These are phyloP conservation scores for Tor tambroides DNA, from an alignment of 2,113 vertebrate genomes.

Conservation along the genomic window DNA sequence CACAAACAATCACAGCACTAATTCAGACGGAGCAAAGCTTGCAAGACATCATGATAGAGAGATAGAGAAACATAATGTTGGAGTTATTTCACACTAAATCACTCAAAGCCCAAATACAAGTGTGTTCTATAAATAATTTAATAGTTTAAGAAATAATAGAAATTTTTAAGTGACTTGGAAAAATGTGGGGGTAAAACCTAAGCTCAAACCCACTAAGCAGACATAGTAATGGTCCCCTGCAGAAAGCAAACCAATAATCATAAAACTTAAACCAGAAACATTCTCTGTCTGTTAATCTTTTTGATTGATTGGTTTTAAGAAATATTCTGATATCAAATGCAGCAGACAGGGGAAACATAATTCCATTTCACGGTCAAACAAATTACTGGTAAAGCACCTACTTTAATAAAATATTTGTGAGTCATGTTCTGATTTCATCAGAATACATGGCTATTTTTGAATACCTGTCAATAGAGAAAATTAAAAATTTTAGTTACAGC, in stretches of 20 bases:
- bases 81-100: not conserved
- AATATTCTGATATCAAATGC: not conserved
- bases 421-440: not conserved
- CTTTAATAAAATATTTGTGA: not conserved
- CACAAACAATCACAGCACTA: not conserved
- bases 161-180: no score
- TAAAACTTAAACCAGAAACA: not conserved
- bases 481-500: not conserved
- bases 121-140: no score
- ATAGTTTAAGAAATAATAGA: no score
- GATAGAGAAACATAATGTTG: not conserved
- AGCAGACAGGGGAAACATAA: not conserved
- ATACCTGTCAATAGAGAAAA: not conserved
- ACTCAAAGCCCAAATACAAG: not conserved
- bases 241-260: not conserved
- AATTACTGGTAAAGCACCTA: not conserved
- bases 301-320: not conserved
- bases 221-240: not conserved
- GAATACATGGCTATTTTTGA: not conserved
- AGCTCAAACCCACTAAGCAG: no score
- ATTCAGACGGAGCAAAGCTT: not conserved
- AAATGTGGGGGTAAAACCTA: no score
- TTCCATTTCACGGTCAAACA: not conserved
- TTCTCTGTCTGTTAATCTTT: not conserved
- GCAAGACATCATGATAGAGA: not conserved